Evolutionary conservation across 2,888 invertebrate species (phyloP).

Genomic region (Brachylomia viminalis): DNA sequence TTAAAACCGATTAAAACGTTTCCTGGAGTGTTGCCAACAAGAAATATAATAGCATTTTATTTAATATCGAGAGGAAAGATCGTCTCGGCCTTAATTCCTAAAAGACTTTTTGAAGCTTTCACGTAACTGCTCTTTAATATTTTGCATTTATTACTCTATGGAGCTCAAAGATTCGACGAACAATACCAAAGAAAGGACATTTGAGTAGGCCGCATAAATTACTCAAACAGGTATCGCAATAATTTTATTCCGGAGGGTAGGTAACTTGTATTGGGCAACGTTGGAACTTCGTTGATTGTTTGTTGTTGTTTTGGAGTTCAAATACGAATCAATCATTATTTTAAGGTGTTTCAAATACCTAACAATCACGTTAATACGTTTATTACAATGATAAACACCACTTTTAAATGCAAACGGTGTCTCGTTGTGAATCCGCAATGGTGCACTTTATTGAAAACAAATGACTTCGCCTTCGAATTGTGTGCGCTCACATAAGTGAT

Average conservation of each 20-base stretch:
- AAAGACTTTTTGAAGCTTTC: constrained; percentile 6
- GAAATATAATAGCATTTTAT: constrained; percentile 40
- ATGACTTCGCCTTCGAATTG: background rate
- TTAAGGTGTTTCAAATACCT: background rate
- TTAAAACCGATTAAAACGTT: constrained; percentile 19
- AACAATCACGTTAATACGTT: background rate
- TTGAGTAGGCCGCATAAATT: too few relatives aligned
- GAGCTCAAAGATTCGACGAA: too few relatives aligned
- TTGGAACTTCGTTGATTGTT: constrained; percentile 21
- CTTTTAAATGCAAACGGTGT: background rate
- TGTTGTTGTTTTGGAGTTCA: background rate
- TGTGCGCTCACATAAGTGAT: background rate
- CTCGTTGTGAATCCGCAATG: background rate
- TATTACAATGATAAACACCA: background rate
- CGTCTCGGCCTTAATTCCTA: constrained; percentile 21
- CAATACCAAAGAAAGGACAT: too few relatives aligned
- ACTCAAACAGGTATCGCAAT: constrained; percentile 4
- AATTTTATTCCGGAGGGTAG: constrained; percentile 1
- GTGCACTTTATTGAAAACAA: background rate
- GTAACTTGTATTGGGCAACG: background rate
- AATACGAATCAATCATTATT: background rate
- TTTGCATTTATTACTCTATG: constrained; percentile 36
- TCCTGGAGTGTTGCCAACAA: constrained; percentile 17
- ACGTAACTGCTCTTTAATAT: constrained; percentile 44
- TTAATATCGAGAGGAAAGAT: constrained; percentile 30